Percentiles rank a stretch among this genome's conserved stretches.
These are phyloP conservation scores for Cygnus buccinator DNA, from an alignment of 2,113 vertebrate genomes.

Conservation along the genomic window DNA sequence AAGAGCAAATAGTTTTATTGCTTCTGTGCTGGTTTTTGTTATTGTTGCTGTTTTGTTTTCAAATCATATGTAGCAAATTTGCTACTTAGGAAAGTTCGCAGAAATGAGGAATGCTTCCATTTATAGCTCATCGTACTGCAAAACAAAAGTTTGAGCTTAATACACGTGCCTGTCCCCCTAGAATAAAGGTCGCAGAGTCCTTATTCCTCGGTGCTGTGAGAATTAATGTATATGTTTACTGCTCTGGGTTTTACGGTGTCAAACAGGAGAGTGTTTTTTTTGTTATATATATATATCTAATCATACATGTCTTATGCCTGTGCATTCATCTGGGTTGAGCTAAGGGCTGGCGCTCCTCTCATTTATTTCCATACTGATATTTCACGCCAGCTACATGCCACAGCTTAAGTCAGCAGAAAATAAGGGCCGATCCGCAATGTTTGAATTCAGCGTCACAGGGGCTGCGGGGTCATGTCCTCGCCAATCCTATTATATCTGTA, in stretches of 20 bases:
- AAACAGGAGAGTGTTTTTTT: background rate
- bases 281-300: rapidly evolving
- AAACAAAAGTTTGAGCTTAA: conserved; percentile 9
- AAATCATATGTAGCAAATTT: background rate
- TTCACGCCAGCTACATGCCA: background rate
- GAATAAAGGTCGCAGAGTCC: background rate
- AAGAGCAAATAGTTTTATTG: conserved; percentile 14
- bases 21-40: background rate
- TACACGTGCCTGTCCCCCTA: background rate
- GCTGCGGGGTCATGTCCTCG: background rate
- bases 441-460: rapidly evolving
- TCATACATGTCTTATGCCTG: background rate
- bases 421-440: background rate
- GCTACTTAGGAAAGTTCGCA: background rate
- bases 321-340: background rate
- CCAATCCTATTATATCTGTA: rapidly evolving
- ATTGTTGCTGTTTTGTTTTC: background rate
- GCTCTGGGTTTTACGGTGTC: background rate
- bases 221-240: background rate
- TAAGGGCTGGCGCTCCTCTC: background rate
- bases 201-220: background rate
- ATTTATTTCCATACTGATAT: background rate
- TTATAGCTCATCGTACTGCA: background rate
- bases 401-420: background rate
- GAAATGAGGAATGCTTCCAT: conserved; percentile 44